A percentile compares a stretch with the other conserved stretches of the same genome.
Evolutionary conservation across 2,797 vertebrate species (phyloP).

Genomic region (Pseudomugil tenellus): DNA sequence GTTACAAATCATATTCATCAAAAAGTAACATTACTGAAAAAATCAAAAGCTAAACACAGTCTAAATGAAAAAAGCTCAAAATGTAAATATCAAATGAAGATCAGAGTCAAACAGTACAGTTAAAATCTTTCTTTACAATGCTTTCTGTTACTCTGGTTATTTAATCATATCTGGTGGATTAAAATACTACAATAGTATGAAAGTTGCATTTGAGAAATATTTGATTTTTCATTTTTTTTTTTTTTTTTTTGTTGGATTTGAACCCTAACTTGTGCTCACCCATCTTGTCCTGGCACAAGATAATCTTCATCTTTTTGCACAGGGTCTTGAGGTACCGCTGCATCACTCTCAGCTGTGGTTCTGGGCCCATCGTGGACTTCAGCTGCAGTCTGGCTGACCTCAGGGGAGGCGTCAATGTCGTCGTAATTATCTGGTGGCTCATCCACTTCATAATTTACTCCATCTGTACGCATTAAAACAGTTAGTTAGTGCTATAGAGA

Average conservation of each 20-base stretch:
- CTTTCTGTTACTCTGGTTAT: neutral
- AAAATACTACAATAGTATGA: neutral
- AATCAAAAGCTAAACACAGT: neutral
- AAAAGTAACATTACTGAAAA: too few species aligned
- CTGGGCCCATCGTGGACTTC: slow-evolving; percentile 30
- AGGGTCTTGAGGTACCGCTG: neutral
- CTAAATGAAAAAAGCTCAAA: neutral
- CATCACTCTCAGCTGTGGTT: neutral
- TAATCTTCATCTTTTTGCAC: slow-evolving; percentile 34
- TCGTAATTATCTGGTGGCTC: slow-evolving; percentile 66
- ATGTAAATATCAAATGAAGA: neutral
- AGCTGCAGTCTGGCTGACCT: slow-evolving; percentile 18
- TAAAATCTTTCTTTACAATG: neutral
- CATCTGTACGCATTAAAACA: slow-evolving; percentile 37
- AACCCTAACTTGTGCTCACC: slow-evolving; percentile 49
- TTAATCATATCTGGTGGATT: neutral
- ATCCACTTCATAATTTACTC: slow-evolving; percentile 57
- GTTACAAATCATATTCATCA: neutral
- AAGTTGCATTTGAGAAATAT: neutral
- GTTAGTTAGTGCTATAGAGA: neutral
- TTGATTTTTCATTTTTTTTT: neutral
- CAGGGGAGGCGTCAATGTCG: slow-evolving; percentile 50
- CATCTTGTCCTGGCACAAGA: slow-evolving; percentile 38
- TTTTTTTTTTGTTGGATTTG: neutral
- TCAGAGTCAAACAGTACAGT: neutral